Evolutionary conservation across 2,888 invertebrate genomes (phyloP), one percentile per base, ranked within the genome.

Genomic region (Branchellion lobata): DNA sequence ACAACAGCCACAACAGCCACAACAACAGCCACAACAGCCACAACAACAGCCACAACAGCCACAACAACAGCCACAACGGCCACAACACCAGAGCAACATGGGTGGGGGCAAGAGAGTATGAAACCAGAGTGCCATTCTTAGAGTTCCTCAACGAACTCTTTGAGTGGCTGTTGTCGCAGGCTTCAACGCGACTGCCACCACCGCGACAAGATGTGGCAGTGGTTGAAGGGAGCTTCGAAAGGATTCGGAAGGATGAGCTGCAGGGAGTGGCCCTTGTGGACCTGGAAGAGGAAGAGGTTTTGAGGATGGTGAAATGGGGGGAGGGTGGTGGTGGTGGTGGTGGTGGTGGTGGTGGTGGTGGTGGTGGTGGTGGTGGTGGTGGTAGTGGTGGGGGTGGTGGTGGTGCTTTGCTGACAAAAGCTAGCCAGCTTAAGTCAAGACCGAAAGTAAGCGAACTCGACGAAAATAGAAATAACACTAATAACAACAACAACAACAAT

Each of bases 101-200:
- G 24, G 61, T 57, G 3, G 61, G 61, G 24, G n/a, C 61, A 57
- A 57, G 61, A n/a, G n/a, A 5, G 5, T 57, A 14, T n/a, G 61
- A 57, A n/a, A 18, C 61, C 11, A 57, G 61, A 14, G 3, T 5
- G 21, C 11, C 47, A 51, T 75, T 51, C n/a, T 8, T 75, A 21
- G 51, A 53, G 53, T 75, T 75, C 51, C 53, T 75, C 14, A 29
- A 18, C 14, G 75, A 75, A 24, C 51, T 75, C 5, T 75, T 75
- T 21, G 75, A 53, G 75, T 18, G 47, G 29, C 24, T 75, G 40
- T 29, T 53, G 33, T 69, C 71, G 5, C 8, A 8, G 71, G 5
- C 71, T 3, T 34, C 71, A 3, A 57, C 61, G 11, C 5, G 24
- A 57, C 5, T 3, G 14, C 8, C 14, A 3, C 24, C 61, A 24